Base-by-base conservation (phyloP, 2,113 vertebrate species). In the Cochlearius cochlearius region DNA sequence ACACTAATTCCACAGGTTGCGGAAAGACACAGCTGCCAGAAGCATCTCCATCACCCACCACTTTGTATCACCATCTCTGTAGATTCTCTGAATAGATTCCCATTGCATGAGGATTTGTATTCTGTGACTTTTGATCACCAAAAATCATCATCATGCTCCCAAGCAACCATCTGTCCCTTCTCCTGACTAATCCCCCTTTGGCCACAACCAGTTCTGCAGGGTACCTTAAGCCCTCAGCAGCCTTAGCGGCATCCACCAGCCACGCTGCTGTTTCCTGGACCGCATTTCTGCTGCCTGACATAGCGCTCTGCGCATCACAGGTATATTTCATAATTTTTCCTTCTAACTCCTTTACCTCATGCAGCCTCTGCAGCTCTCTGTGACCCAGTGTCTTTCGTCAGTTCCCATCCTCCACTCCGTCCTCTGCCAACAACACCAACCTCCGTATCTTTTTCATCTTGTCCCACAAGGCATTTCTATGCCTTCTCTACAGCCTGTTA, bases 361-460 rank as follows among this genome's bases (percentile, higher is more conserved):
- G 52, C 59, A 93, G 79, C 68, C 64, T 78, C 85, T 79, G 56
- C 91, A 87, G 91, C 69, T 72, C 72, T 72, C 43, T 75, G 68
- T 2, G 18, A 75, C 76, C 68, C 71, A 68, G 45, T n/a, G 39
- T 63, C 74, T 90, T 93, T 88, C 36, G 3, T 80, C 73, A 91
- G 32, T 41, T 87, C 76, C 88, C 88, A 72, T 81, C 84, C 84
- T 79, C 82, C 80, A 50, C 69, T 75, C 41, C 2, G 26, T 84
- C 49, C 79, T 69, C 53, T 94, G 88, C 91, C 91, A 94, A 75
- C 80, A 94, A 7, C 94, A 95, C 58, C 88, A 97, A 15, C 80
- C 92, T 91, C 86, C 58, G 0, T 72, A 81, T 85, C 86, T 86
- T 96, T 90, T 93, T 62, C 74, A 81, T 86, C 92, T 72, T 89